Base-by-base conservation (phyloP, 1,140 invertebrate species). In the Aradophagus sp. region DNA sequence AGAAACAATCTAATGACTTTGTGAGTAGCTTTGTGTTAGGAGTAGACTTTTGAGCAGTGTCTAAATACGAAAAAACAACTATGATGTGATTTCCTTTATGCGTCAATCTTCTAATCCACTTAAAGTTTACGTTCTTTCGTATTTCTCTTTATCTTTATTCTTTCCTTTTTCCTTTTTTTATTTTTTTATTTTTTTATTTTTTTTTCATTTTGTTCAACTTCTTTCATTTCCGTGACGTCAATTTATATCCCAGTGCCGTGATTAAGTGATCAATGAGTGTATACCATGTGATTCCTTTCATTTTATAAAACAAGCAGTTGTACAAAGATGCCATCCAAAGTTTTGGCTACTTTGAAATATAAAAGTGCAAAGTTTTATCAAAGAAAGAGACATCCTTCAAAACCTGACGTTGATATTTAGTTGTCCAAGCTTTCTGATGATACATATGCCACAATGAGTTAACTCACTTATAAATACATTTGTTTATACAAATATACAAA, bases 1-100 rank as follows among this genome's bases (percentile, higher is more conserved):
- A 84, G 74, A 76, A 83, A 81, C 75, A 81, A 84, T 82, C 77
- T 84, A 84, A 84, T 84, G 82, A 85, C 82, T 84, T 84, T 80
- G 79, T 78, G 80, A 82, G 71, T 80, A 81, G 80, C 63, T 80
- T 81, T 78, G 75, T 76, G 62, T 63, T 71, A 63, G 66, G 75
- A 81, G 80, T 81, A 82, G 76, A 77, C 79, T 77, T 79, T 82
- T 84, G 80, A 84, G 80, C 81, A 81, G 79, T 78, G 67, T 77
- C 74, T 76, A 76, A 56, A 73, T 61, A 74, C 63, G 65, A 80
- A 53, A 77, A 79, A 71, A 74, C 50, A 55, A 65, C 59, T 69
- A 73, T 52, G 29, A 44, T 67, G 47, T 53, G 39, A 62, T 69
- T 58, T 42, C 26, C 48, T 58, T 56, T 36, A 50, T 58, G 45